Base-by-base conservation (phyloP, 1,140 invertebrate species). In the Drosophila quadrilineata region DNA sequence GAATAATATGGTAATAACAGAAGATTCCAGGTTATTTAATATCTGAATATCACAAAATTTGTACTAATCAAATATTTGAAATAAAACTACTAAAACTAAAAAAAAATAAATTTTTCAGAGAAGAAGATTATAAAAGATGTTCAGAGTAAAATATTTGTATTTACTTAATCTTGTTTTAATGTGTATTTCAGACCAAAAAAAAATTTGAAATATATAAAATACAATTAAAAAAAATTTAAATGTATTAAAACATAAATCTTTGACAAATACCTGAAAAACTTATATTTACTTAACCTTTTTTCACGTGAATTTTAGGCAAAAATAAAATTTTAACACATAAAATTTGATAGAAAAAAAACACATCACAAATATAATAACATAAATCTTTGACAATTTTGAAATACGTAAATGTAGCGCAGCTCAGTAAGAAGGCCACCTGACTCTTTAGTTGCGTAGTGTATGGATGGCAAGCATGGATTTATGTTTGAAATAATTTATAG, bases 401-500 rank as follows among this genome's bases (percentile, higher is more conserved):
- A 29, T 31, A 38, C 50, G 6, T 3, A n/a, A 10, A 6, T 53
- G 48, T 43, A 40, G 26, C n/a, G 38, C 14, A 40, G 12, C 6
- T n/a, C 5, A 9, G 21, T 26, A 60, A 40, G 57, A 22, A 60
- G 36, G 45, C 49, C 48, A 46, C 48, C 52, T 71, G 46, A 26
- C 26, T 26, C 26, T 49, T 46, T 56, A 10, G 50, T 54, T 17
- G 26, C 28, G 38, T 40, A 54, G n/a, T 24, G 31, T 49, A 66
- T 35, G 36, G 40, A 19, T 29, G 67, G 31, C 49, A 58, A 58
- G 57, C 75, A 71, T 74, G 71, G 79, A 84, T 85, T 84, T 84
- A 84, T 84, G 77, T 85, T 84, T 84, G 59, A 80, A 84, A 82
- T 80, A 80, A 80, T 80, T 80, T 80, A 84, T 84, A 84, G 72